phyloP scores from a whole-genome alignment of 1,140 invertebrate species.

The Micrasema longulum region DNA sequence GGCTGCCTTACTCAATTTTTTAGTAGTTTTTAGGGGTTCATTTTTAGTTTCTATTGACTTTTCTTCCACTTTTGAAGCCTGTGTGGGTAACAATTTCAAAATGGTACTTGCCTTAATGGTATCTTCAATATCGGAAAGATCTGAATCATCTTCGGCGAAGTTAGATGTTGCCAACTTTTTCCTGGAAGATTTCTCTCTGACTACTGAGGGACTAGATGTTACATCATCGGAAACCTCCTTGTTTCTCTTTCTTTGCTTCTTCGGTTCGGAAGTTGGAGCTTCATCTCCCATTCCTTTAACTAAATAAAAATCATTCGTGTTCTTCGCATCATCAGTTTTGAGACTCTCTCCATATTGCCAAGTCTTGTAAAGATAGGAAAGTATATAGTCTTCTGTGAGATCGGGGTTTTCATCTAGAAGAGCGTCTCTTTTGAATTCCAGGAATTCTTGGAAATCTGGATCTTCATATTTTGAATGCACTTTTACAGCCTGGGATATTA shows the following conservation, averaged over 20 bases:
- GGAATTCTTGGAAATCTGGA: slow-evolving; percentile 68
- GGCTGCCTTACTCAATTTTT: neutral
- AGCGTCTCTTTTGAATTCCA: slow-evolving; percentile 66
- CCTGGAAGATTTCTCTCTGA: slow-evolving; percentile 41
- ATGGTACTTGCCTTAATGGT: slow-evolving; percentile 48
- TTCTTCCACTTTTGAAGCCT: too few species aligned
- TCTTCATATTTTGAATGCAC: slow-evolving; percentile 54
- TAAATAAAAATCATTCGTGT: slow-evolving; percentile 43
- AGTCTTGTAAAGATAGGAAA: slow-evolving; percentile 66
- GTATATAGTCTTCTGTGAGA: slow-evolving; percentile 64
- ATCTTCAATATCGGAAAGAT: slow-evolving; percentile 52
- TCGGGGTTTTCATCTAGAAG: slow-evolving; percentile 68
- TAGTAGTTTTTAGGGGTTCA: neutral
- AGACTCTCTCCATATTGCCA: slow-evolving; percentile 66
- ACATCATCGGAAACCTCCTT: slow-evolving; percentile 6
- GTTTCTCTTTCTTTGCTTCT: slow-evolving; percentile 36
- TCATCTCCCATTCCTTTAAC: slow-evolving; percentile 50
- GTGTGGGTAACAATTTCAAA: slow-evolving; percentile 10
- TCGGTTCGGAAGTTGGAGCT: slow-evolving; percentile 24
- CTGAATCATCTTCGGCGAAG: slow-evolving; percentile 44
- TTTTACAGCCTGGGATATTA: slow-evolving; percentile 14
- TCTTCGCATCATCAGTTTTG: slow-evolving; percentile 57
- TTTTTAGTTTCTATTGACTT: neutral
- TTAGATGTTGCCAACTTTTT: slow-evolving; percentile 48
- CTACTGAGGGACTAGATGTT: slow-evolving; percentile 29